Conservation (phyloP, 2,888 invertebrate genomes). For the Lymantria monacha region DNA sequence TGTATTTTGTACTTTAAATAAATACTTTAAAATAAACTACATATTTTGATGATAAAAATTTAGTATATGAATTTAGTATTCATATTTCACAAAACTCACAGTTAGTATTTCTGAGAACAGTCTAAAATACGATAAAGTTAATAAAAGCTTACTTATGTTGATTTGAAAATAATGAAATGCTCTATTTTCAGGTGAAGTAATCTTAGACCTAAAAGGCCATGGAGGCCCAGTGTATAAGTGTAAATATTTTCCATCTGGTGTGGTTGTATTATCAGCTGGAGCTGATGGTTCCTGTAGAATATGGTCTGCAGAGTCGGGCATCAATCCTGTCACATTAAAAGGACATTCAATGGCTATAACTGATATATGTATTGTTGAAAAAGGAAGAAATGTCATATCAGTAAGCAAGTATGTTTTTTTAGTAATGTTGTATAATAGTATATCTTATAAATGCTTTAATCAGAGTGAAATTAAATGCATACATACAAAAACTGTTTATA, state of each 20-base stretch:
- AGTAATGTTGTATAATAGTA: neutral
- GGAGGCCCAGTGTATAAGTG: conserved; percentile 86
- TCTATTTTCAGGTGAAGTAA: conserved; percentile 58
- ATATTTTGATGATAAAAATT: too few relatives aligned
- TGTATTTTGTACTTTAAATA: too few relatives aligned
- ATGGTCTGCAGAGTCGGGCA: conserved; percentile 87
- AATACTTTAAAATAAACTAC: too few relatives aligned
- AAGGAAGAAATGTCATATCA: conserved; percentile 86
- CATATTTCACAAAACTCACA: too few relatives aligned
- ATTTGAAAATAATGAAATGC: too few relatives aligned
- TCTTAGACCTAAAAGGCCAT: conserved; percentile 83
- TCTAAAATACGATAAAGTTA: too few relatives aligned
- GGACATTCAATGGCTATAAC: conserved; percentile 85
- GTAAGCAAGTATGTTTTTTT: conserved; percentile 81
- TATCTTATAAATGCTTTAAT: neutral
- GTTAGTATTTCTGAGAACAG: too few relatives aligned
- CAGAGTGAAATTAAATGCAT: neutral
- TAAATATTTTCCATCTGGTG: conserved; percentile 87
- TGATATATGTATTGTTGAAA: conserved; percentile 84
- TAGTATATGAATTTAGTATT: too few relatives aligned
- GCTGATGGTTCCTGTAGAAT: conserved; percentile 86
- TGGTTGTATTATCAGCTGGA: conserved; percentile 85
- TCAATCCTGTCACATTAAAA: conserved; percentile 84
- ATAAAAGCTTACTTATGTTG: too few relatives aligned
- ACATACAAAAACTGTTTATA: too few relatives aligned